These are phyloP conservation scores for Columba guinea DNA, from an alignment of 2,797 vertebrate species.

Conservation along the genomic window DNA sequence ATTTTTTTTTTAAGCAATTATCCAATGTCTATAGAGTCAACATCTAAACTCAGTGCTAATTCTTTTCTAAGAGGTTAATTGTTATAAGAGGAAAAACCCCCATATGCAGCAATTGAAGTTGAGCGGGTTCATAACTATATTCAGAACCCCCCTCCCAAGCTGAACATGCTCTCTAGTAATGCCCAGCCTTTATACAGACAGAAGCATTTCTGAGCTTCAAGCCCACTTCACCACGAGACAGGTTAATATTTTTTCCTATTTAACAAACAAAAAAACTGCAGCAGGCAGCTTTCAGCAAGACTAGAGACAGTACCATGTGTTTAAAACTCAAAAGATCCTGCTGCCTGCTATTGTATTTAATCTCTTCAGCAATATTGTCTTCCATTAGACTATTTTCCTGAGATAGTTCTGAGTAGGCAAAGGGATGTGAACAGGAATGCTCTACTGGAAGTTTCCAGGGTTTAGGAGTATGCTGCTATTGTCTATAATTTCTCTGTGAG, in stretches of 20 bases:
- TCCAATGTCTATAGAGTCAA: conserved; percentile 52
- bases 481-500: background rate
- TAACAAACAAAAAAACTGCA: background rate
- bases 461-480: background rate
- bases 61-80: conserved; percentile 63
- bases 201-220: background rate
- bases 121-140: background rate
- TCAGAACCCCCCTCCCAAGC: background rate
- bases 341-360: background rate
- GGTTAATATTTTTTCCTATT: background rate
- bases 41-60: conserved; percentile 60
- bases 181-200: background rate
- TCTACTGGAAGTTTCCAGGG: background rate
- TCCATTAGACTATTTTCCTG: background rate
- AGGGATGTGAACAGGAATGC: background rate
- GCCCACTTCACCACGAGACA: background rate
- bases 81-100: background rate
- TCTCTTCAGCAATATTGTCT: background rate
- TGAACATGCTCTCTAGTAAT: background rate
- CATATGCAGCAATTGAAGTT: conserved; percentile 19
- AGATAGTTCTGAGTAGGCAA: background rate
- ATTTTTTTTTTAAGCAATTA: conserved; percentile 50
- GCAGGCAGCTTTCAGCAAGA: background rate
- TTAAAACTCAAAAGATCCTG: background rate
- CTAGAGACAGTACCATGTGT: background rate